Conservation (phyloP, 2,113 vertebrate genomes). For the Scartelaos histophorus region DNA sequence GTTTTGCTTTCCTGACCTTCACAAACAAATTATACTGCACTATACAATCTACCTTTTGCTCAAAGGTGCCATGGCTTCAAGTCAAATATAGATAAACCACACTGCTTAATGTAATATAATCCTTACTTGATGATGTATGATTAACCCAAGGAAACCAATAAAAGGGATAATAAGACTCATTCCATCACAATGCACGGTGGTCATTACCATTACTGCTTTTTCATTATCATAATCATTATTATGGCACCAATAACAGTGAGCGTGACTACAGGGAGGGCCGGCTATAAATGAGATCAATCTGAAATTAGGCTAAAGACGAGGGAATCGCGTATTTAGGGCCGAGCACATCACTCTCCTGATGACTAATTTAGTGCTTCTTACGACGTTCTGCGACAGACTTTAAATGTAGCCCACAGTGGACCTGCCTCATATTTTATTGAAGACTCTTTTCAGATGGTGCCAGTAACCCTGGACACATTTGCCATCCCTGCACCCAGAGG, state of each 20-base stretch:
- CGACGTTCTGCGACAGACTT: neutral
- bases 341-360: neutral
- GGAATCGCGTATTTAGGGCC: neutral
- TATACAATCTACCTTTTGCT: neutral
- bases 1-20: slow-evolving; percentile 14
- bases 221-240: slow-evolving; percentile 55
- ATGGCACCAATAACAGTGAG: slow-evolving; percentile 33
- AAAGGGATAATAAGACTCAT: slow-evolving; percentile 36
- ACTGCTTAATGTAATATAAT: slow-evolving; percentile 37
- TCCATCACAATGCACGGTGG: slow-evolving; percentile 38
- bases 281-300: slow-evolving; percentile 1
- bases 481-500: neutral
- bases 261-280: slow-evolving; percentile 17
- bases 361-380: slow-evolving; percentile 1
- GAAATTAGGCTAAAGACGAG: neutral
- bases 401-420: neutral
- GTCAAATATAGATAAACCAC: slow-evolving; percentile 27
- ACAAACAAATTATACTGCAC: slow-evolving; percentile 5
- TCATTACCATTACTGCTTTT: slow-evolving; percentile 43
- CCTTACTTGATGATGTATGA: slow-evolving; percentile 33
- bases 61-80: neutral
- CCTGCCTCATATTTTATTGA: slow-evolving; percentile 7
- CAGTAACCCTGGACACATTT: slow-evolving; percentile 3
- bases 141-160: slow-evolving; percentile 36
- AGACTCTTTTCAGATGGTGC: slow-evolving; percentile 7